phyloP scores from a whole-genome alignment of 2,888 invertebrate genomes.

The Sycophila texana region DNA sequence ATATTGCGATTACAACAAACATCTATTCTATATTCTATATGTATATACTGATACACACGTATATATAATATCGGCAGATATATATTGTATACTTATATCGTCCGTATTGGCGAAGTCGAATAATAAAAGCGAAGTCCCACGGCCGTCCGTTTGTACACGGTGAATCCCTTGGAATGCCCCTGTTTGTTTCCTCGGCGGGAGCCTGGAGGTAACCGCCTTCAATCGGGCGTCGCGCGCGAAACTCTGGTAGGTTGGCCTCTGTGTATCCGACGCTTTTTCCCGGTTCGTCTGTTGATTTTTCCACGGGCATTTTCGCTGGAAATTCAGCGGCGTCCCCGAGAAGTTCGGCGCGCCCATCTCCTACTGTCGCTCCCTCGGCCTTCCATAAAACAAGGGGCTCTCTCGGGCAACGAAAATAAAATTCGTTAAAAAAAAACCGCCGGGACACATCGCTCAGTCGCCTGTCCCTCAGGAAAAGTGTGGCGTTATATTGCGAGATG shows the following conservation, averaged over 20 bases:
- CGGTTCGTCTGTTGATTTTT: constrained; percentile 40
- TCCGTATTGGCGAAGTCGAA: neutral
- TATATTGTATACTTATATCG: constrained; percentile 35
- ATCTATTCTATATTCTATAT: too few species aligned
- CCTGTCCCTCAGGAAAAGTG: too few species aligned
- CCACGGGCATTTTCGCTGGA: constrained; percentile 10
- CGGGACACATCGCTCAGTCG: too few species aligned
- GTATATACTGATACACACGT: too few species aligned
- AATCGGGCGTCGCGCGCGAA: constrained; percentile 8
- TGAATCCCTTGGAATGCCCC: constrained; percentile 36
- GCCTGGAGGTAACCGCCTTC: neutral
- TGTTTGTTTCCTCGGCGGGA: constrained; percentile 30
- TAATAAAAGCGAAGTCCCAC: neutral
- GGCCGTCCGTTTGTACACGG: constrained; percentile 27
- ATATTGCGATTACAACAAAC: too few species aligned
- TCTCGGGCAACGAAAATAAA: constrained; percentile 5
- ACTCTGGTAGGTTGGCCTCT: too few species aligned
- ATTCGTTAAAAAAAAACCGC: neutral
- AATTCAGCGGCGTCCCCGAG: neutral
- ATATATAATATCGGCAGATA: too few species aligned
- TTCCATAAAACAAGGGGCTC: constrained; percentile 2
- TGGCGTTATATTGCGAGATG: too few species aligned
- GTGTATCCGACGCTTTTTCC: neutral
- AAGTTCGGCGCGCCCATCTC: neutral
- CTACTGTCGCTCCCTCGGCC: neutral